phyloP scores from a whole-genome alignment of 2,888 invertebrate genomes.

The Agriopis marginaria region DNA sequence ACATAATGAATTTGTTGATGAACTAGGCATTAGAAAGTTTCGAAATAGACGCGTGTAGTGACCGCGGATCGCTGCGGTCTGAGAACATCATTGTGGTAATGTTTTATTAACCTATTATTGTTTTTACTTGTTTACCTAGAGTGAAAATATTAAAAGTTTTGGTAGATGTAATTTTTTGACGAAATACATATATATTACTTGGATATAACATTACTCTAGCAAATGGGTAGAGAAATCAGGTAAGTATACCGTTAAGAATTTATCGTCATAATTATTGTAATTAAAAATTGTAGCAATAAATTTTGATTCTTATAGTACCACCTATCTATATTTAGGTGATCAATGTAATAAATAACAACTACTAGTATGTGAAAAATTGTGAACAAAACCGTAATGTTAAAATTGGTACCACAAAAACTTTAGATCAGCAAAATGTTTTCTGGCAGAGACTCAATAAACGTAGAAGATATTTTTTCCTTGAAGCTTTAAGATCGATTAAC shows the following conservation, averaged over 20 bases:
- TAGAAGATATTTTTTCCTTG: constrained; percentile 20
- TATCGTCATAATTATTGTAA: too few relatives aligned
- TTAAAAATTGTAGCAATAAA: too few relatives aligned
- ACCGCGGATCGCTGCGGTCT: constrained; percentile 61
- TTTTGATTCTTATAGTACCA: too few relatives aligned
- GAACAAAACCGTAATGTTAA: background rate
- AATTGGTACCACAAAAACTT: background rate
- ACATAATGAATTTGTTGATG: constrained; percentile 87
- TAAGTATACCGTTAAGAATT: too few relatives aligned
- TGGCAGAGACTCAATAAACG: constrained; percentile 33
- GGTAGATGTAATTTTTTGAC: too few relatives aligned
- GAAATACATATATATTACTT: too few relatives aligned
- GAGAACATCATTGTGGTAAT: constrained; percentile 41
- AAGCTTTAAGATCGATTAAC: constrained; percentile 30
- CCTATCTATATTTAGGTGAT: too few relatives aligned
- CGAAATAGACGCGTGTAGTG: constrained; percentile 82
- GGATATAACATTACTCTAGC: too few relatives aligned
- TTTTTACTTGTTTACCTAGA: constrained; percentile 16
- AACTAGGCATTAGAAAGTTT: constrained; percentile 85
- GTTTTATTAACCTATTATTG: constrained; percentile 56
- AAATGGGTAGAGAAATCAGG: too few relatives aligned
- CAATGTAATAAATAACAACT: too few relatives aligned
- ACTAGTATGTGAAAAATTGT: too few relatives aligned
- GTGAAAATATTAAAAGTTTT: too few relatives aligned
- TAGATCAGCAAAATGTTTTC: constrained; percentile 14